Conservation (phyloP, 2,888 invertebrate species). For the Rhaphigaster nebulosa region DNA sequence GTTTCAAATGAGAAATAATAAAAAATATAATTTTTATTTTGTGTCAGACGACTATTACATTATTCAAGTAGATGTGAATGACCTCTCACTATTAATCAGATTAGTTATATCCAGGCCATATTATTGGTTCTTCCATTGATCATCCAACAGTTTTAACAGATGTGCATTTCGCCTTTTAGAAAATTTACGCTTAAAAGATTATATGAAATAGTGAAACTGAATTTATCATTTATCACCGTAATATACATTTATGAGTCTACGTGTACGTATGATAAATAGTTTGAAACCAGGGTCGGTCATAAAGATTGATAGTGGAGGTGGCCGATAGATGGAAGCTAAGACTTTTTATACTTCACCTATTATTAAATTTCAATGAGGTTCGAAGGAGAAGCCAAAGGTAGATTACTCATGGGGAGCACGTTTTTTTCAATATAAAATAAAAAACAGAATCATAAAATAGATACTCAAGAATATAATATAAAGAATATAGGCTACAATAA, state of each 20-base stretch:
- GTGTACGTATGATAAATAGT: not conserved
- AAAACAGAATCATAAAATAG: not conserved
- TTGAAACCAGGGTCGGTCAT: not conserved
- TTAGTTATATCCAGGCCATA: no score
- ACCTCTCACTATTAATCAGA: no score
- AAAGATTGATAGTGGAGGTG: not conserved
- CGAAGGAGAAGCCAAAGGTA: not conserved
- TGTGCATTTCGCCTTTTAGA: no score
- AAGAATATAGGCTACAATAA: not conserved
- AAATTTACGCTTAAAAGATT: no score
- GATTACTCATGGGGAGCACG: not conserved
- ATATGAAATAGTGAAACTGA: no score
- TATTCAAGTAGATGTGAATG: no score
- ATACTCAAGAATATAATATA: no score
- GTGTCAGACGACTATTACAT: no score
- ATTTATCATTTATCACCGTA: not conserved
- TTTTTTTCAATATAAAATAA: not conserved
- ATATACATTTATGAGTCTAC: not conserved
- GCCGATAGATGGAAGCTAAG: not conserved
- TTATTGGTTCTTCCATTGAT: no score
- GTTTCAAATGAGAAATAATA: no score
- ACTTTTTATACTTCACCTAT: not conserved
- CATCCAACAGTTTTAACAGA: no score
- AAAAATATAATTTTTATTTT: no score
- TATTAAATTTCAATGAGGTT: not conserved